Evolutionary conservation across 37 sponge, comb jelly and placozoan species (phyloP), one percentile per base, ranked within the genome.

Genomic region (Aplysina aerophoba): DNA sequence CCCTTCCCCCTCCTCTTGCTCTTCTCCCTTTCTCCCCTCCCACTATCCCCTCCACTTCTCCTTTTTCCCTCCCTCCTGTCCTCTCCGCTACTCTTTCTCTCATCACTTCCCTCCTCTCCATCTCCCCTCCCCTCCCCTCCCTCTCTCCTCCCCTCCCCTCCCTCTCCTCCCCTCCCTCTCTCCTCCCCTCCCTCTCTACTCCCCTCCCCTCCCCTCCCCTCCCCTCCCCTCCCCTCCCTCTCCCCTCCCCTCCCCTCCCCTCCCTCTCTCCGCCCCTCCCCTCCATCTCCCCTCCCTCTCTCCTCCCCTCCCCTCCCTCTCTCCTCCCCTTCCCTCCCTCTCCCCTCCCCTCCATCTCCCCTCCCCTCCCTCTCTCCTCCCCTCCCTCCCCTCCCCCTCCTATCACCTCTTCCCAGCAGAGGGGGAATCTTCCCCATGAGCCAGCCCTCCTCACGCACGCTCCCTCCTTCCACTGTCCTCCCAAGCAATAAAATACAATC

Each of bases 371-470:
- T 36, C 25, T 27, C 17, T 15, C 53, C 12, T 19, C 13, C 24
- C 24, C 19, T 77, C 53, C 16, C 19, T 77, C 35, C 21, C 41
- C 54, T 36, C 24, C 55, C 55, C 30, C 59, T 25, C 31, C 13
- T 24, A 6, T 15, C 25, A 17, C 60, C n/a, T n/a, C n/a, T 62
- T 25, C n/a, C 25, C 25, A 62, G n/a, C 4, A 27, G 33, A 34
- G 34, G 71, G 71, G 71, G 33, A 1, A 17, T 69, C 17, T 69
- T 69, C 34, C 71, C 71, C 17, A 69, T 69, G 71, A 30, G 35
- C 17, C 71, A 44, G 50, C 50, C 3, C 6, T 44, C 27, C 17
- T 20, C 66, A 11, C 27, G 71, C 35, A 4, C 71, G 0, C 28
- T 69, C 35, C 71, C 71, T 4, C 17, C 71, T 16, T 34, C 28